Evolutionary conservation across 2,797 vertebrate genomes (phyloP), one percentile per base, ranked within the genome.

Genomic region (Darevskia nairensis): DNA sequence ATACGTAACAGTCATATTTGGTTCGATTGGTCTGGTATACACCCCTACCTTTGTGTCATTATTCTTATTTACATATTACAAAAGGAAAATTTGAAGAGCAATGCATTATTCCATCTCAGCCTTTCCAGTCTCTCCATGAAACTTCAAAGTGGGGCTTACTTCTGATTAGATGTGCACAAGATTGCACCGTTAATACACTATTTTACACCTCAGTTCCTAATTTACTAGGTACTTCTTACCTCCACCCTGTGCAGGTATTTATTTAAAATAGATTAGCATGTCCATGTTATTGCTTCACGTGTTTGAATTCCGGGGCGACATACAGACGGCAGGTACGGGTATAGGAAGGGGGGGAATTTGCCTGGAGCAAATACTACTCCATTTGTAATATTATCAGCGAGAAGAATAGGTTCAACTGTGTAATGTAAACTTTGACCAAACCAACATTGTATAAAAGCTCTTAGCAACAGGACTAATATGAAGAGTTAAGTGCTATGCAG

Each of bases 401-500:
- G 50, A 71, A 88, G 27, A 69, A 46, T 86, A 75, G 81, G 46
- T 87, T 78, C 77, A 77, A 29, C 46, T 89, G n/a, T 23, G 0
- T 84, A 69, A 88, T 79, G 21, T 84, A 71, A 79, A n/a, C 66
- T 88, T 84, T 68, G n/a, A 85, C 83, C 44, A 61, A 79, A 39
- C 29, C 76, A 89, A 85, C 82, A 85, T 81, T 89, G 88, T 25
- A 19, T 29, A n/a, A 89, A 81, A 80, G 82, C 88, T 85, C 88
- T 85, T 85, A n/a, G n/a, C n/a, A n/a, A n/a, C n/a, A n/a, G n/a
- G n/a, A n/a, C n/a, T n/a, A n/a, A n/a, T n/a, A n/a, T n/a, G n/a
- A n/a, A n/a, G n/a, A n/a, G n/a, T n/a, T n/a, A n/a, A n/a, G n/a
- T n/a, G n/a, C n/a, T n/a, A n/a, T n/a, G n/a, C n/a, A n/a, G n/a